Evolutionary conservation across 1,140 invertebrate species (phyloP).

Genomic region (Heliconius melpomene): DNA sequence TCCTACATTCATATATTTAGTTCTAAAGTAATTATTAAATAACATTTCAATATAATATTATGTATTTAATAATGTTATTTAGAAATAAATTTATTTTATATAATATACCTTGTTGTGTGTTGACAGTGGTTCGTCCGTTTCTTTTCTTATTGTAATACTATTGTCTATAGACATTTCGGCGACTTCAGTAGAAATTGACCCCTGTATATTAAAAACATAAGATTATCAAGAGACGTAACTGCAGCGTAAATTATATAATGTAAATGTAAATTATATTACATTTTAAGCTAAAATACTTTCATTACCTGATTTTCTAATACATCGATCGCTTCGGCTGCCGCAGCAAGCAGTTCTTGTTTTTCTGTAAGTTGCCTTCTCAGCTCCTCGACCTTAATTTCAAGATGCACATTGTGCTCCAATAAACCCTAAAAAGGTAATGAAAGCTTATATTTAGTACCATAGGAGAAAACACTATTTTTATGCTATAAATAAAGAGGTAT

Average conservation of each 20-base stretch:
- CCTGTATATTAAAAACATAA: slow-evolving; percentile 48
- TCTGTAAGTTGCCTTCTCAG: slow-evolving; percentile 89
- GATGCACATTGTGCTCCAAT: slow-evolving; percentile 72
- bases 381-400: slow-evolving; percentile 89
- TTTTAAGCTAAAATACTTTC: background rate
- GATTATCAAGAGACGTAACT: background rate
- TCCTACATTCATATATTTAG: too few species aligned
- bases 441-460: background rate
- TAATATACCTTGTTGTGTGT: slow-evolving; percentile 40
- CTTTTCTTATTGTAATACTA: slow-evolving; percentile 48
- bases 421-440: slow-evolving; percentile 54
- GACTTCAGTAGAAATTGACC: slow-evolving; percentile 66
- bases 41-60: too few species aligned
- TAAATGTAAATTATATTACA: too few species aligned
- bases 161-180: slow-evolving; percentile 63
- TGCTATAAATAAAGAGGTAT: background rate
- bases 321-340: slow-evolving; percentile 90
- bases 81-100: too few species aligned
- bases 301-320: slow-evolving; percentile 84
- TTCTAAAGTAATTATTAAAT: too few species aligned
- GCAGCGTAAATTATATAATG: background rate
- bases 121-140: slow-evolving; percentile 29
- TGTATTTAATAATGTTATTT: too few species aligned
- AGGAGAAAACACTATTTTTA: background rate
- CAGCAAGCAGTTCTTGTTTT: slow-evolving; percentile 91